These are phyloP conservation scores for Lamprologus tigripictilis DNA, from an alignment of 2,113 vertebrate genomes.

Conservation along the genomic window DNA sequence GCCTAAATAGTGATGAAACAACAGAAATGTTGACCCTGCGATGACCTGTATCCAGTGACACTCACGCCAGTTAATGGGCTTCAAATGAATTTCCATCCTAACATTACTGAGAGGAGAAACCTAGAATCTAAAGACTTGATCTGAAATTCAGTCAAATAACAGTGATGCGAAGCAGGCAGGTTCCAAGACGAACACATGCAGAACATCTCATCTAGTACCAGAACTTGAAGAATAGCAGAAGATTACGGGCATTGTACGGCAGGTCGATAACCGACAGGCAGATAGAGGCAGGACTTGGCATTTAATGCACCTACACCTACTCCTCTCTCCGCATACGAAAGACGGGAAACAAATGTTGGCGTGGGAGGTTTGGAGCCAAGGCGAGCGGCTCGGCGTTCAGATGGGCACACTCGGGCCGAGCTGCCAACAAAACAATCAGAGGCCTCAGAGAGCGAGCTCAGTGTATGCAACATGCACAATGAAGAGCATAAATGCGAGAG, in stretches of 20 bases:
- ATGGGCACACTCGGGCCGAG: not conserved
- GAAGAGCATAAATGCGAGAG: not conserved
- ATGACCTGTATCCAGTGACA: not conserved
- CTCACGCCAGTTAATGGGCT: not conserved
- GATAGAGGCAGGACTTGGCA: not conserved
- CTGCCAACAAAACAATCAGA: not conserved
- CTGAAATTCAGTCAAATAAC: not conserved
- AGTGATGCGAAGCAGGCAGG: not conserved
- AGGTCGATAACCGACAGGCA: not conserved
- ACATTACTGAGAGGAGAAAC: not conserved
- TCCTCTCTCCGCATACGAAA: not conserved
- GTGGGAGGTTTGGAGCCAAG: slow-evolving; percentile 10
- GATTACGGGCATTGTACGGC: not conserved
- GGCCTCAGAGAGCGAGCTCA: not conserved
- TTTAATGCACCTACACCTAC: not conserved
- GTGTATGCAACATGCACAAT: not conserved
- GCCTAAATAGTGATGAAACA: not conserved
- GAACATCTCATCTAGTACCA: not conserved
- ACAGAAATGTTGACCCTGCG: not conserved
- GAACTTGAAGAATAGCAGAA: not conserved
- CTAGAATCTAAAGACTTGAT: not conserved
- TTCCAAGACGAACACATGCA: not conserved
- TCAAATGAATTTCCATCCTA: not conserved
- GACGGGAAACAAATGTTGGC: not conserved
- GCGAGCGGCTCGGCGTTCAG: slow-evolving; percentile 2